A percentile compares a stretch with the other conserved stretches of the same genome.
Evolutionary conservation across 2,888 invertebrate species (phyloP).

Genomic region (Carcina quercana): DNA sequence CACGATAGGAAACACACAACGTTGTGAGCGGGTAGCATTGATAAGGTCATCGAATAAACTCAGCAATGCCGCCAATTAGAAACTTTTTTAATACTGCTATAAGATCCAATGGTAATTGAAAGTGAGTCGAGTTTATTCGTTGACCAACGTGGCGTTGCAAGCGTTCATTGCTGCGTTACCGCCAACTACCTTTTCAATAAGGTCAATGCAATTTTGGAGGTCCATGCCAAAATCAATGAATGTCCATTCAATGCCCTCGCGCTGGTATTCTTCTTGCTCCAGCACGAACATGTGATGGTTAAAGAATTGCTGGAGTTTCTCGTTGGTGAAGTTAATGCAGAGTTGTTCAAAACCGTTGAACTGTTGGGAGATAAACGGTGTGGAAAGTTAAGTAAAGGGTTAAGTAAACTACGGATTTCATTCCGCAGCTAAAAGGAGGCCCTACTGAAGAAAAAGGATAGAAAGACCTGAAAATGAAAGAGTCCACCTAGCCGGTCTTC

Average conservation of each 20-base stretch:
- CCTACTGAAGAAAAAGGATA: constrained; percentile 13
- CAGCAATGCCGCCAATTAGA: constrained; percentile 11
- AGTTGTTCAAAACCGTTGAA: constrained; percentile 98
- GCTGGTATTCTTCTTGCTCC: constrained; percentile 97
- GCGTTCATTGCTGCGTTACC: constrained; percentile 66
- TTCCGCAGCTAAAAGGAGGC: constrained; percentile 45
- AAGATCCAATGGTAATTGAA: constrained; percentile 4
- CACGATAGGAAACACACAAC: constrained; percentile 33
- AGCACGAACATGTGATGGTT: constrained; percentile 99
- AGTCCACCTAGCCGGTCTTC: constrained; percentile 20
- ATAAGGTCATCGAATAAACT: constrained; percentile 43
- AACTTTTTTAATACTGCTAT: constrained; percentile 5
- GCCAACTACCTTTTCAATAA: constrained; percentile 92
- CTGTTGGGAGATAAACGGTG: constrained; percentile 75
- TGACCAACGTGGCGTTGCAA: constrained; percentile 61
- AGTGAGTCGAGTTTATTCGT: constrained; percentile 37
- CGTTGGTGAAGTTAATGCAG: constrained; percentile 99
- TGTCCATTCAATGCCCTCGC: constrained; percentile 95
- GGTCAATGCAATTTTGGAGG: constrained; percentile 94
- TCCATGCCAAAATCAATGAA: constrained; percentile 99
- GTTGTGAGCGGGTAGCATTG: constrained; percentile 57
- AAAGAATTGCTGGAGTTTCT: constrained; percentile 98
- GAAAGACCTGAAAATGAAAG: constrained; percentile 8
- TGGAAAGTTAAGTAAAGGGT: constrained; percentile 49
- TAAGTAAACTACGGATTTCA: constrained; percentile 53